Base-by-base conservation (phyloP, 2,113 vertebrate species). In the Pogona vitticeps region DNA sequence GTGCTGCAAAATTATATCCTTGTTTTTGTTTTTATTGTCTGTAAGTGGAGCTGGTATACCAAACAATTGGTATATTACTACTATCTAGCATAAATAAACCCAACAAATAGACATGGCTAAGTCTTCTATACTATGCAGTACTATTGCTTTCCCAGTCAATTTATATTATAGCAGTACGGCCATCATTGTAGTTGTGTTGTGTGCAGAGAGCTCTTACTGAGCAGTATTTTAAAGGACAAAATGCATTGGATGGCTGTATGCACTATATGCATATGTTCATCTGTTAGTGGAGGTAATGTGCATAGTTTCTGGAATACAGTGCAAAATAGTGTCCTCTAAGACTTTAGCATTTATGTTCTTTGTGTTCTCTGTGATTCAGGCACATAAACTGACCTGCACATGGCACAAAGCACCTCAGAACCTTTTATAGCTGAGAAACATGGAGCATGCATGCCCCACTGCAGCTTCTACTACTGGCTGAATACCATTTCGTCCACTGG, bases 11-110 rank as follows among this genome's bases (percentile, higher is more conserved):
- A 33, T 86, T 33, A 18, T 20, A 63, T 88, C 42, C 46, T 86
- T 1, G 3, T 33, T 40, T n/a, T 91, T 89, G 86, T 86, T 77
- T 84, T 67, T 71, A 59, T 36, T 31, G 36, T 31, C 3, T 89
- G 21, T 67, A 31, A n/a, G 31, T 76, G 8, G 13, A 68, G n/a
- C n/a, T 63, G 8, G 10, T 21, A 75, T 73, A 73, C 13, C 20
- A 59, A 23, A 31, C 56, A 17, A 72, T 5, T 42, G 38, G 33
- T 63, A 17, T 17, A 26, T 52, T 67, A 20, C 12, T 80, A 38
- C 38, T 20, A 63, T 73, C 31, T 80, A 80, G 38, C 38, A 73
- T 86, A 80, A 67, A 18, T 76, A 65, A 17, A 42, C n/a, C 58
- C 40, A 65, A 76, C 28, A 76, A 56, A 68, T 28, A 68, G 40